Evolutionary conservation across 2,797 vertebrate species (phyloP).

Genomic region (Xenopus petersii): DNA sequence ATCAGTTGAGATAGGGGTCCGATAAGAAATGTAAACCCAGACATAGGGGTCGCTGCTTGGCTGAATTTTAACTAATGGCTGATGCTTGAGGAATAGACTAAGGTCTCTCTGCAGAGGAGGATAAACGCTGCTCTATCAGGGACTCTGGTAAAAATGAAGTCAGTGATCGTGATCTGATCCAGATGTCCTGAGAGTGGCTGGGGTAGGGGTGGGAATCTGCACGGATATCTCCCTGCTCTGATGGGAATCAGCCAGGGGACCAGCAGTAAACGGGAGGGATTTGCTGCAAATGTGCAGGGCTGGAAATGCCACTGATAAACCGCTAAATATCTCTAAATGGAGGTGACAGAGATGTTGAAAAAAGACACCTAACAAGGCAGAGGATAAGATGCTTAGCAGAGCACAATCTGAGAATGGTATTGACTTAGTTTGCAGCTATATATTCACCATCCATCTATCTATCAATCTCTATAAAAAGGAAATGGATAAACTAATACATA

Average conservation of each 20-base stretch:
- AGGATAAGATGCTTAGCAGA: slow-evolving; percentile 54
- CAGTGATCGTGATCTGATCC: slow-evolving; percentile 87
- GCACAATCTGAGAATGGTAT: slow-evolving; percentile 49
- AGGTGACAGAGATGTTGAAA: slow-evolving; percentile 66
- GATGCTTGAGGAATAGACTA: slow-evolving; percentile 35
- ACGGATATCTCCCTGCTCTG: slow-evolving; percentile 86
- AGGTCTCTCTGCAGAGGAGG: slow-evolving; percentile 56
- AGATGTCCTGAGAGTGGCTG: slow-evolving; percentile 84
- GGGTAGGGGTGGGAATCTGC: slow-evolving; percentile 81
- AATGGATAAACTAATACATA: too few species aligned
- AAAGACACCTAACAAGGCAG: slow-evolving; percentile 59
- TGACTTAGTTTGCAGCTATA: slow-evolving; percentile 29
- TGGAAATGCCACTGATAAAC: slow-evolving; percentile 72
- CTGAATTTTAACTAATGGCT: slow-evolving; percentile 60
- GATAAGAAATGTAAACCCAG: slow-evolving; percentile 54
- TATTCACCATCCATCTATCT: too few species aligned
- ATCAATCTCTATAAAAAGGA: too few species aligned
- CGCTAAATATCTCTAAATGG: slow-evolving; percentile 66
- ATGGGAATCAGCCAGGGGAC: slow-evolving; percentile 83
- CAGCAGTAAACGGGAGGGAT: slow-evolving; percentile 69
- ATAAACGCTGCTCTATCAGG: slow-evolving; percentile 71
- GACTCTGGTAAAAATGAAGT: slow-evolving; percentile 80
- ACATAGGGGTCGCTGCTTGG: slow-evolving; percentile 68
- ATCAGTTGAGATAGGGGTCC: slow-evolving; percentile 53
- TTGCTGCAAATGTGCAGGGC: slow-evolving; percentile 39